These are phyloP conservation scores for Uromys caudimaculatus DNA, from an alignment of 2,797 vertebrate species.

Conservation along the genomic window DNA sequence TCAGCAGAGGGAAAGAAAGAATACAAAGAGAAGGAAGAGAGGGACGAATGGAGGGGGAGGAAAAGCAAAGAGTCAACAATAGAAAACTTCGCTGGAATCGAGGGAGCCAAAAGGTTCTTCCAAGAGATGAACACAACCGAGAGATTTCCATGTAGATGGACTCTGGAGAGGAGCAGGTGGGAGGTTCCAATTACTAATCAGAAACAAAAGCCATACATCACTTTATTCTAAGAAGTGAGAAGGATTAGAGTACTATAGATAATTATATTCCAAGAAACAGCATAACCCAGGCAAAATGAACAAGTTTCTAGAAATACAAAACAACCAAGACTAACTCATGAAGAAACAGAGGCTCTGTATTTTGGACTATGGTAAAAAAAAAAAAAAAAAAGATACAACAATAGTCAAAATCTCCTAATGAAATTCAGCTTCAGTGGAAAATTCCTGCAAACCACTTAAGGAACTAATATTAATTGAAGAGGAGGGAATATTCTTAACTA, in stretches of 20 bases:
- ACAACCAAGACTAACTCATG: not conserved
- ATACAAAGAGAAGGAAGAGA: too few species aligned
- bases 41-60: not conserved
- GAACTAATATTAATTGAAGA: not conserved
- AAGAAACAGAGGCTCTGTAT: not conserved
- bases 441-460: not conserved
- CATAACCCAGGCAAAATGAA: not conserved
- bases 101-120: not conserved
- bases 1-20: not conserved
- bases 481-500: not conserved
- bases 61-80: not conserved
- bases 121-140: not conserved
- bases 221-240: not conserved
- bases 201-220: not conserved
- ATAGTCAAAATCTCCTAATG: not conserved
- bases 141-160: not conserved
- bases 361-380: not conserved
- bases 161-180: not conserved
- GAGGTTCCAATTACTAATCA: not conserved
- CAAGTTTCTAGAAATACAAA: not conserved
- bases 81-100: not conserved
- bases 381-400: not conserved
- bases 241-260: not conserved
- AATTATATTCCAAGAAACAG: not conserved
- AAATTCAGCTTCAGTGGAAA: not conserved